phyloP scores from a whole-genome alignment of 2,113 vertebrate species.

The Myodes glareolus region DNA sequence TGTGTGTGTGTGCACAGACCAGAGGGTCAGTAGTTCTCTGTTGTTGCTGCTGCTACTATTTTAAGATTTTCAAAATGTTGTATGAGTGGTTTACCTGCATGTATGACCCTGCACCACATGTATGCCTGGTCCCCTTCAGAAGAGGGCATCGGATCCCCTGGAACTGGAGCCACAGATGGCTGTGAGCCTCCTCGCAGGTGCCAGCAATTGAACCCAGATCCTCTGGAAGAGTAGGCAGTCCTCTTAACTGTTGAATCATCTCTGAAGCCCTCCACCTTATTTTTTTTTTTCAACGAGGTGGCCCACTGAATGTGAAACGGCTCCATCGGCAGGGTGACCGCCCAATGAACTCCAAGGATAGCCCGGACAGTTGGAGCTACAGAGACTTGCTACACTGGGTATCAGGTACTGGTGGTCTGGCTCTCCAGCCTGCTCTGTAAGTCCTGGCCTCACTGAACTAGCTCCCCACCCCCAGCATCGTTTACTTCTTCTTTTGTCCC shows the following conservation, averaged over 20 bases:
- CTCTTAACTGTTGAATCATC: background rate
- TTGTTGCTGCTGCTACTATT: background rate
- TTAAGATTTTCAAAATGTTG: background rate
- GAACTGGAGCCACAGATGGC: background rate
- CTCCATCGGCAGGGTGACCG: background rate
- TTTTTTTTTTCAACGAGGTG: background rate
- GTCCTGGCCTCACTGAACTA: background rate
- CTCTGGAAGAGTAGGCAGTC: background rate
- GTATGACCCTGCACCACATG: background rate
- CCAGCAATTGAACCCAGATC: background rate
- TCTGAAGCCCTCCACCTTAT: background rate
- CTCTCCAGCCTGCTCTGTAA: background rate
- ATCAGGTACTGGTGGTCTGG: no score
- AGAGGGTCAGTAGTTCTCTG: background rate
- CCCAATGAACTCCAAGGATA: background rate
- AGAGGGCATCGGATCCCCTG: background rate
- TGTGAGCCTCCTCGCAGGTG: background rate
- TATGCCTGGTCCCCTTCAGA: background rate
- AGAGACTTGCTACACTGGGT: no score
- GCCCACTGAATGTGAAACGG: background rate
- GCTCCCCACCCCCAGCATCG: background rate
- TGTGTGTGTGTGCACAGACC: background rate
- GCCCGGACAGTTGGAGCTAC: background rate
- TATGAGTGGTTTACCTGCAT: background rate
- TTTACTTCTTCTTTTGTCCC: background rate